Evolutionary conservation across 2,888 invertebrate genomes (phyloP).

Genomic region (Chloroclystis v-ata): DNA sequence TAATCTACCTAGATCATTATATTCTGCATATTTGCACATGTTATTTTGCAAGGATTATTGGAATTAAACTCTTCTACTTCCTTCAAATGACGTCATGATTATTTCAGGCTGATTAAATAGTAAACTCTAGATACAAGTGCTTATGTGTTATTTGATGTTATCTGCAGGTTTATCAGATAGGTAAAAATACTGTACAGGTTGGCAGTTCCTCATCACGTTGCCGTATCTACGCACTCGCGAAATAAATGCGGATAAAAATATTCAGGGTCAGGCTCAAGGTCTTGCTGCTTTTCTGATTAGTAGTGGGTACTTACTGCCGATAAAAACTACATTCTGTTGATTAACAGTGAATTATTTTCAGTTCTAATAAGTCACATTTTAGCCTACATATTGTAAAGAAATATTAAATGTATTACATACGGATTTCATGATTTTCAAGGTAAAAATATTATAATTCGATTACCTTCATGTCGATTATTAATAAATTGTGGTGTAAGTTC

Average conservation of each 20-base stretch:
- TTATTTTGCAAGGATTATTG: conserved; percentile 3
- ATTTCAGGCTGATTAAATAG: conserved; percentile 16
- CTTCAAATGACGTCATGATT: conserved; percentile 10
- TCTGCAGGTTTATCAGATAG: conserved; percentile 42
- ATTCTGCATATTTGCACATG: not conserved
- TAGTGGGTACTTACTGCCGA: conserved; percentile 48
- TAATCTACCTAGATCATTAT: not conserved
- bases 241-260: conserved; percentile 74
- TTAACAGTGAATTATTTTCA: conserved; percentile 44
- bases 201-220: conserved; percentile 51
- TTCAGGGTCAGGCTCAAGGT: conserved; percentile 76
- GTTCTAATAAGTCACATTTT: conserved; percentile 44
- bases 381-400: conserved; percentile 42
- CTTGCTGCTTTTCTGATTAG: conserved; percentile 72
- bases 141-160: conserved; percentile 30
- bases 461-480: too few relatives aligned
- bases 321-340: conserved; percentile 46
- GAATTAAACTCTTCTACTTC: not conserved
- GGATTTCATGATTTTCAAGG: conserved; percentile 67
- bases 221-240: conserved; percentile 62
- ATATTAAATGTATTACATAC: conserved; percentile 61
- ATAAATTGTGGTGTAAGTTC: too few relatives aligned
- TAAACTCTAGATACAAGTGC: conserved; percentile 22
- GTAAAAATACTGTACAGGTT: conserved; percentile 37
- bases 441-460: conserved; percentile 31